Evolutionary conservation across 2,797 vertebrate species (phyloP).

Genomic region (Taenioides sp.): DNA sequence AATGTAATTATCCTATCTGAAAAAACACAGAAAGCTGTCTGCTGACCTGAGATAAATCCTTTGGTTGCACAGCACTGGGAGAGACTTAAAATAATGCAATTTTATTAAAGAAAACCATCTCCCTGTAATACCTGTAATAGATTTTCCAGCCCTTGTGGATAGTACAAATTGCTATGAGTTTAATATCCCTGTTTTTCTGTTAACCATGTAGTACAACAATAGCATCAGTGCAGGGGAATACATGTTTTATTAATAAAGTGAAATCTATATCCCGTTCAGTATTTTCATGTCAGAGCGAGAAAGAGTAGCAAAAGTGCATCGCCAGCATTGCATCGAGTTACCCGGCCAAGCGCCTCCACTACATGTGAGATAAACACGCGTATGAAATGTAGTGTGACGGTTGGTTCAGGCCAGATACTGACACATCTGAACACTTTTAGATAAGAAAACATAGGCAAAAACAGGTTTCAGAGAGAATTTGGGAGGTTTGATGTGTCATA

Average conservation of each 20-base stretch:
- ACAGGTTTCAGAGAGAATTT: conserved; percentile 33
- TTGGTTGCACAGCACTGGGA: not conserved
- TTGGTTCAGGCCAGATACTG: conserved; percentile 14
- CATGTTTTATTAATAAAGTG: conserved; percentile 3
- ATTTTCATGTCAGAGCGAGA: not conserved
- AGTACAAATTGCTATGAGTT: conserved; percentile 18
- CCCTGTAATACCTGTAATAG: conserved; percentile 13
- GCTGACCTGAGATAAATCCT: conserved; percentile 29
- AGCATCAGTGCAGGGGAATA: conserved; percentile 9
- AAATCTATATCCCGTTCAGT: conserved; percentile 6
- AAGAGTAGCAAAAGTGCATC: not conserved
- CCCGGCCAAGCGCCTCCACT: conserved; percentile 6
- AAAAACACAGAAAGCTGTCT: conserved; percentile 32
- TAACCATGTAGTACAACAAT: conserved; percentile 7
- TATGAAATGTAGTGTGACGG: conserved; percentile 18
- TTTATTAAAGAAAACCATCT: conserved; percentile 16
- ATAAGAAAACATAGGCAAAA: conserved; percentile 18
- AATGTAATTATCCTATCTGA: conserved; percentile 41
- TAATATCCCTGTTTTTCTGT: conserved; percentile 14
- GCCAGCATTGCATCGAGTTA: conserved; percentile 14
- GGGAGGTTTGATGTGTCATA: conserved; percentile 31
- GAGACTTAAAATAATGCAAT: conserved; percentile 2
- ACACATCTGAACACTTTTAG: conserved; percentile 19
- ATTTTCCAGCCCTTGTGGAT: conserved; percentile 1
- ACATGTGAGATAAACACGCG: conserved; percentile 7